A percentile compares a stretch with the other conserved stretches of the same genome.
These are phyloP conservation scores for Magallana ariakensis DNA, from an alignment of 1,140 invertebrate species.

Conservation along the genomic window DNA sequence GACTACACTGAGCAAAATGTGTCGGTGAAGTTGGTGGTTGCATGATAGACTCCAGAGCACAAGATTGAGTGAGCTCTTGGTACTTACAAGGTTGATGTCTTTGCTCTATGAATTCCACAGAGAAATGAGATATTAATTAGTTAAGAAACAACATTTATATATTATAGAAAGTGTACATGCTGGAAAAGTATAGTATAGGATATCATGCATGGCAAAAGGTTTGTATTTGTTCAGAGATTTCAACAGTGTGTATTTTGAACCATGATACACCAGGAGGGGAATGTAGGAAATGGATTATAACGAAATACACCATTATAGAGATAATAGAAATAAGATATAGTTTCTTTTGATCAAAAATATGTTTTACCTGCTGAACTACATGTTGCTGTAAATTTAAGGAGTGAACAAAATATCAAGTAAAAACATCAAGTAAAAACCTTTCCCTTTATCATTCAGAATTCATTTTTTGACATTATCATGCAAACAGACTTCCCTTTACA, in stretches of 20 bases:
- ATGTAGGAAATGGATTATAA: background rate
- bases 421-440: background rate
- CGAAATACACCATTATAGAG: background rate
- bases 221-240: background rate
- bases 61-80: slow-evolving; percentile 40
- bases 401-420: background rate
- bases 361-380: slow-evolving; percentile 18
- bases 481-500: too few species aligned
- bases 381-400: slow-evolving; percentile 19
- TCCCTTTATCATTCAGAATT: background rate
- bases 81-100: slow-evolving; percentile 79
- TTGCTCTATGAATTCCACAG: slow-evolving; percentile 71
- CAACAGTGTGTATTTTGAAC: background rate
- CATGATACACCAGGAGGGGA: background rate
- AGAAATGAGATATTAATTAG: slow-evolving; percentile 51
- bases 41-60: slow-evolving; percentile 2
- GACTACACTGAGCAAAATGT: too few species aligned
- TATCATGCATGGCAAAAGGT: slow-evolving; percentile 27
- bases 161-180: background rate
- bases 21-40: background rate
- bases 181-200: background rate
- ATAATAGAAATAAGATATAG: slow-evolving; percentile 1
- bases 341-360: background rate
- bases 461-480: too few species aligned
- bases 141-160: background rate